These are phyloP conservation scores for Stichopus chloronotus DNA, from an alignment of 35 echinoderm and acorn worm species.

Conservation along the genomic window DNA sequence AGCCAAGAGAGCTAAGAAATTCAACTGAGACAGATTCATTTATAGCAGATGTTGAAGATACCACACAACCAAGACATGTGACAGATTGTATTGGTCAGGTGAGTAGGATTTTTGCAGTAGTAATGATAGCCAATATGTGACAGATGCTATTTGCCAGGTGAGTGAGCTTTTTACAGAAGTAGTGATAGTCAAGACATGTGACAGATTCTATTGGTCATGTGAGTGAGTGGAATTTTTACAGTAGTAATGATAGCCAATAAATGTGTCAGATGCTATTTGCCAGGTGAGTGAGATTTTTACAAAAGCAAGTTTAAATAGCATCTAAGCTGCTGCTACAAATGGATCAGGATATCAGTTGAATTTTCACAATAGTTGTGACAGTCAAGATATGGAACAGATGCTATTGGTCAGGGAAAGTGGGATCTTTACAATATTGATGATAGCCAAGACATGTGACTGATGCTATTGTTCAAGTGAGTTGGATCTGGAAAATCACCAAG, in stretches of 20 bases:
- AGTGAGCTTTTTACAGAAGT: not conserved
- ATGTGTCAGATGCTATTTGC: not conserved
- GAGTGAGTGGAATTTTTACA: too few species aligned
- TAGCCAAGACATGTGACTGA: not conserved
- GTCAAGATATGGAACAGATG: not conserved
- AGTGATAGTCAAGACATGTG: not conserved
- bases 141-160: not conserved
- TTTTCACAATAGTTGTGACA: too few species aligned
- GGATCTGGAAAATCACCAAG: too few species aligned
- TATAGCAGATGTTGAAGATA: not conserved
- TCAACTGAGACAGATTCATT: constrained; percentile 39
- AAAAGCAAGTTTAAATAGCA: not conserved
- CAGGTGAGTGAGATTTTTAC: not conserved
- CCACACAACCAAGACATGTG: not conserved
- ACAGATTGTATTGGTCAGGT: not conserved
- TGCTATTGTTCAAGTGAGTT: too few species aligned
- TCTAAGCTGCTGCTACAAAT: not conserved
- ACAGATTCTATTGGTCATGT: not conserved
- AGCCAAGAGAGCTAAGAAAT: not conserved
- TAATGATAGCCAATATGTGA: not conserved
- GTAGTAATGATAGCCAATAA: too few species aligned
- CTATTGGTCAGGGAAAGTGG: not conserved
- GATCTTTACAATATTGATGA: not conserved
- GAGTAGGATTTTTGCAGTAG: too few species aligned
- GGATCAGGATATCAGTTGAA: too few species aligned